Base-by-base conservation (phyloP, 2,797 vertebrate species). In the Odontamblyopus rebecca region DNA sequence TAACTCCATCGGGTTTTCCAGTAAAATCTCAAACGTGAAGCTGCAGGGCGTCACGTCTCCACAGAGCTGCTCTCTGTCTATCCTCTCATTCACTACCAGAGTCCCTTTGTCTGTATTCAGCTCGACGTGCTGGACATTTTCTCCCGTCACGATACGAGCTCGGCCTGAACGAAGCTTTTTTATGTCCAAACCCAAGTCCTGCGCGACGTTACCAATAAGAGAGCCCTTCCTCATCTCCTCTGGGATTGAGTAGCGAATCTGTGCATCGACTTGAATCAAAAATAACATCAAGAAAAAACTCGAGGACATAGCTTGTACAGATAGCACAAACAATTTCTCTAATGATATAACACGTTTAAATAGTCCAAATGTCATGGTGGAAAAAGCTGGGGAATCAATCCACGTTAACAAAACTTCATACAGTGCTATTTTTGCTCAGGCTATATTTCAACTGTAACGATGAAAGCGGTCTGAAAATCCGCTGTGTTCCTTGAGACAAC, bases 1-100 rank as follows among this genome's bases (percentile, higher is more conserved):
- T 1, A 89, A 8, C 19, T 90, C 86, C 71, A 90, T 86, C 0
- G 90, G 88, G 32, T 87, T 87, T 70, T 90, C 88, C 67, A 91
- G 74, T 79, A 90, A 77, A 0, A 89, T 41, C 59, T 91, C 86
- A 63, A 91, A 86, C 54, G 72, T 83, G 67, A 89, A 81, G 59
- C 86, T 86, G n/a, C 90, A 91, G 0, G 84, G 85, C 12, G 85
- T 81, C 15, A 74, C 73, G 32, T 89, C 83, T 66, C 82, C 77
- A 51, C 88, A 90, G 4, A 89, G 80, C 81, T 87, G 67, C 67
- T 91, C 89, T 69, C 88, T 74, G 72, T 90, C 88, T 41, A 91
- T 89, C 38, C 75, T 87, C 69, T 88, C 86, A 12, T 81, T 83
- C 38, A 90, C 84, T 9, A 90, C 74, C 68, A 90, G 75, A 71